Base-by-base conservation (phyloP, 2,888 invertebrate genomes). In the Ectobius pallidus region DNA sequence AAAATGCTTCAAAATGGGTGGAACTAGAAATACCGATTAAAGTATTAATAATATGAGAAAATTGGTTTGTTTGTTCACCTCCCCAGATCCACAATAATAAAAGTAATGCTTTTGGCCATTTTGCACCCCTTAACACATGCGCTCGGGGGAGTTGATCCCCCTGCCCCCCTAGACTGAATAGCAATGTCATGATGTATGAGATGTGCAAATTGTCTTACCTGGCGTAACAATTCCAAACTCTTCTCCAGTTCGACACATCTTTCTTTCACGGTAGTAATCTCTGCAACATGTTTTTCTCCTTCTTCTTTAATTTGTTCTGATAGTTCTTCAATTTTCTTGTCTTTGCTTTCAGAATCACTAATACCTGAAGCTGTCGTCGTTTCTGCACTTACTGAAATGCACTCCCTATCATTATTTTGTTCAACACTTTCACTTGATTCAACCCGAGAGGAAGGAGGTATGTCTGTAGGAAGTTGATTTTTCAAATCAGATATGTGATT, bases 161-260 rank as follows among this genome's bases (percentile, higher is more conserved):
- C n/a, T n/a, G n/a, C n/a, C n/a, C n/a, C n/a, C n/a, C n/a, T n/a
- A n/a, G n/a, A n/a, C n/a, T n/a, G n/a, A n/a, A n/a, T n/a, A n/a
- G n/a, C n/a, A n/a, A n/a, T n/a, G n/a, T n/a, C n/a, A n/a, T n/a
- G n/a, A n/a, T n/a, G n/a, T n/a, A 6, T 49, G 16, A 49, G n/a
- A n/a, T 7, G 27, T 34, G 11, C 11, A 34, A 30, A 27, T 16
- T 1, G 20, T 16, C 46, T 44, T 46, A 65, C 65, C 65, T 86
- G 86, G 78, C 89, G 88, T 83, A 95, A 84, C 79, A 91, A 86
- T 80, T 93, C 93, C 71, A 94, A 83, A 78, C 92, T 92, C 67
- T 84, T 83, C 82, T 94, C 93, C 65, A 94, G 83, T 74, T 93
- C 92, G 72, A 86, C 86, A 80, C 87, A 88, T 75, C 88, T 87